These are phyloP conservation scores for Percopsis omiscomaycus DNA, from an alignment of 2,797 vertebrate species.

Conservation along the genomic window DNA sequence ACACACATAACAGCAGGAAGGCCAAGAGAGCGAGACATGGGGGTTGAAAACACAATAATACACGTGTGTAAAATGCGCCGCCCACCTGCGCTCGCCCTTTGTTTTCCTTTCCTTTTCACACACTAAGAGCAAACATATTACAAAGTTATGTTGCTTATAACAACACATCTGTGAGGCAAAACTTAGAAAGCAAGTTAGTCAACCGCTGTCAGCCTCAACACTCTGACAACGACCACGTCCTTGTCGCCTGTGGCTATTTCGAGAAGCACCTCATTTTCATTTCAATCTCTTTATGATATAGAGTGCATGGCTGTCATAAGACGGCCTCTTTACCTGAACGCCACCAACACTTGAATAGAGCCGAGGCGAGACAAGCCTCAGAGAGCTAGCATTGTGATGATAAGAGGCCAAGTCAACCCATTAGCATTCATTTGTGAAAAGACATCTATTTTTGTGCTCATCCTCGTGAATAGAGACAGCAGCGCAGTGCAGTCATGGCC, in stretches of 20 bases:
- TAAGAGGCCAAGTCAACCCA: conserved; percentile 59
- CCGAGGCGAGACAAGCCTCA: conserved; percentile 26
- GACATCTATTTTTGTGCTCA: conserved; percentile 49
- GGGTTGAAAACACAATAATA: conserved; percentile 28
- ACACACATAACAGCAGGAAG: conserved; percentile 13
- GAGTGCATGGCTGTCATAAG: conserved; percentile 36
- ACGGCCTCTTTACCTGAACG: conserved; percentile 55
- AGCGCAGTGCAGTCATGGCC: conserved; percentile 19
- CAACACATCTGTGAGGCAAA: conserved; percentile 29
- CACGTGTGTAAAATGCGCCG: conserved; percentile 1
- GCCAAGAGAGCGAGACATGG: conserved; percentile 1
- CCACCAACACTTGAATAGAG: conserved; percentile 56
- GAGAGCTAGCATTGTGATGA: conserved; percentile 48
- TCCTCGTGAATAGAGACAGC: conserved; percentile 20
- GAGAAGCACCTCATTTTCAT: conserved; percentile 66
- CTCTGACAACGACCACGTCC: conserved; percentile 5
- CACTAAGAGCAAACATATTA: conserved; percentile 24
- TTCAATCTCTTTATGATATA: conserved; percentile 58
- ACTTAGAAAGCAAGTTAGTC: conserved; percentile 52
- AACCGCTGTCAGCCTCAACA: conserved; percentile 57
- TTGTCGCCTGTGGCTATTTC: conserved; percentile 60
- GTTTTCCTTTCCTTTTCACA: background rate
- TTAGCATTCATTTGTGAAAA: conserved; percentile 56
- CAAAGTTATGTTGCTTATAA: conserved; percentile 29
- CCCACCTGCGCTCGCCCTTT: background rate